phyloP scores from a whole-genome alignment of 2,888 invertebrate genomes.

The Orthosia incerta region DNA sequence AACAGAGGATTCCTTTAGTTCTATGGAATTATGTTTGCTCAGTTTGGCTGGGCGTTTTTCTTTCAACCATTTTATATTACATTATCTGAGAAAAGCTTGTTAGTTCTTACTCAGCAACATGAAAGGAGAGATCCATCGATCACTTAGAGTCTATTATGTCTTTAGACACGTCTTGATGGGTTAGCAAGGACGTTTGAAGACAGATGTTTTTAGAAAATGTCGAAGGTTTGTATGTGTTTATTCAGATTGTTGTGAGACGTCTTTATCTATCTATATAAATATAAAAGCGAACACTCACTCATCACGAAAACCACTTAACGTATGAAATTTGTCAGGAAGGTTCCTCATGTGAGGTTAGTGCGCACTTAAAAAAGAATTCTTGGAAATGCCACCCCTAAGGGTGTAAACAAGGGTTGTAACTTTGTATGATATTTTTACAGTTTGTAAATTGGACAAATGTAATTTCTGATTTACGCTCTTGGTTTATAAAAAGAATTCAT shows the following conservation, averaged over 20 bases:
- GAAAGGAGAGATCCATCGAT: conserved; percentile 45
- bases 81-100: conserved; percentile 25
- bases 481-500: too few relatives aligned
- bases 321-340: too few relatives aligned
- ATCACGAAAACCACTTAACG: too few relatives aligned
- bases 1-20: conserved; percentile 27
- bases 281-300: too few relatives aligned
- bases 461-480: too few relatives aligned
- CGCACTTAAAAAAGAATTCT: too few relatives aligned
- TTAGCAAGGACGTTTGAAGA: conserved; percentile 9
- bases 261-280: too few relatives aligned
- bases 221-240: background rate
- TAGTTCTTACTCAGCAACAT: conserved; percentile 28
- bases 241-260: background rate
- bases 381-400: too few relatives aligned
- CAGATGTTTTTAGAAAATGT: conserved; percentile 20
- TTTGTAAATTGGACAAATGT: too few relatives aligned
- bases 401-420: too few relatives aligned
- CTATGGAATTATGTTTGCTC: conserved; percentile 48
- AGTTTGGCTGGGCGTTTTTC: conserved; percentile 25
- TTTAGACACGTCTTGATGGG: conserved; percentile 15
- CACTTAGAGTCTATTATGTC: conserved; percentile 46
- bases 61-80: conserved; percentile 34
- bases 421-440: too few relatives aligned
- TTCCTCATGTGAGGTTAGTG: too few relatives aligned